These are phyloP conservation scores for Oxygymnocypris stewartii DNA, from an alignment of 2,113 vertebrate genomes.

Conservation along the genomic window DNA sequence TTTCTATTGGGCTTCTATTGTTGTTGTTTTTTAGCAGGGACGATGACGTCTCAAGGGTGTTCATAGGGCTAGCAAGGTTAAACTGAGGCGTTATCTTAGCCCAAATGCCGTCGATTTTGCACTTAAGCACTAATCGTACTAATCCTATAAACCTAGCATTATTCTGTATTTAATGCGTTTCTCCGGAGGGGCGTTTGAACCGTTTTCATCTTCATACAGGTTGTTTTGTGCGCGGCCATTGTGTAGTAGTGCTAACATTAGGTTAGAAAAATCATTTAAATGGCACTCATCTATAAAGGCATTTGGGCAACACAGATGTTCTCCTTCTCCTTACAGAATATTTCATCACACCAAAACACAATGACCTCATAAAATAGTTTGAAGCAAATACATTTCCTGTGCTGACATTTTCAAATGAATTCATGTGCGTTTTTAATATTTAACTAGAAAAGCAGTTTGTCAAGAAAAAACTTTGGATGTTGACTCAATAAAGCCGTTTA, in stretches of 20 bases:
- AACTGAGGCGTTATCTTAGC: not conserved
- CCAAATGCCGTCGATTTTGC: not conserved
- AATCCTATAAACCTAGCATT: not conserved
- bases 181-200: not conserved
- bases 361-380: not conserved
- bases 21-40: too few relatives aligned
- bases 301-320: not conserved
- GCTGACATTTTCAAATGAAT: not conserved
- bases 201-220: not conserved
- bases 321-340: not conserved
- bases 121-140: not conserved
- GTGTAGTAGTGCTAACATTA: not conserved
- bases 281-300: not conserved
- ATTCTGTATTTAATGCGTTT: not conserved
- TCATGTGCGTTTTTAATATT: not conserved
- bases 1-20: too few relatives aligned
- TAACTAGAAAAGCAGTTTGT: not conserved
- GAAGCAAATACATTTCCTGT: not conserved
- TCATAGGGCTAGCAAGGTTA: slow-evolving; percentile 14
- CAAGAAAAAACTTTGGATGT: not conserved
- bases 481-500: not conserved
- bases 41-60: slow-evolving; percentile 1
- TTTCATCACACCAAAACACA: not conserved
- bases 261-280: not conserved
- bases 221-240: not conserved